Percentiles rank a stretch among this genome's conserved stretches.
phyloP scores from a whole-genome alignment of 2,113 vertebrate genomes.

The Paratilapia polleni region DNA sequence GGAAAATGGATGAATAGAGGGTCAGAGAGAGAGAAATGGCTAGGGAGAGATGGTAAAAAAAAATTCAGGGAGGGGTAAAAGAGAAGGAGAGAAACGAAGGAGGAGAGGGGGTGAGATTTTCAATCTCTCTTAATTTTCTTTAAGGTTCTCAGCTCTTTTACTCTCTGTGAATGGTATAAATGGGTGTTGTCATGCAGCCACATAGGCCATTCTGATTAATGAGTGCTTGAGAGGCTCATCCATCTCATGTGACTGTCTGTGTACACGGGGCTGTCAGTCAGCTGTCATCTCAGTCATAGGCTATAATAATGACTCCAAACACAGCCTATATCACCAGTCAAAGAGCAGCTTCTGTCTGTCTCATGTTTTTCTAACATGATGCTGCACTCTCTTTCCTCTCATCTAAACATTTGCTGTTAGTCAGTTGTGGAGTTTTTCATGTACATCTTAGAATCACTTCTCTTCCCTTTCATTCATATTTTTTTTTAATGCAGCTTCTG shows the following conservation, averaged over 20 bases:
- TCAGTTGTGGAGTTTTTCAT: background rate
- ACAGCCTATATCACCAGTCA: background rate
- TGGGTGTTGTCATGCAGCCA: conserved; percentile 7
- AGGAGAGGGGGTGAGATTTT: background rate
- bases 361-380: background rate
- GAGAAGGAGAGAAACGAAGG: background rate
- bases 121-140: conserved; percentile 23
- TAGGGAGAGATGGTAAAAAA: background rate
- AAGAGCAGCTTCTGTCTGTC: background rate
- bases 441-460: background rate
- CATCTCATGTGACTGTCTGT: conserved; percentile 13
- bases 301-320: conserved; percentile 25
- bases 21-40: background rate
- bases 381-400: background rate
- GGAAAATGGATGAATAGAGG: conserved; percentile 32
- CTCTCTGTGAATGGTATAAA: conserved; percentile 23
- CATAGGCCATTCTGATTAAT: conserved; percentile 43
- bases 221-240: conserved; percentile 50
- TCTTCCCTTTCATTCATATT: background rate
- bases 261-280: conserved; percentile 35
- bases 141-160: background rate
- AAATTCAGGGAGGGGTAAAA: background rate
- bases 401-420: background rate
- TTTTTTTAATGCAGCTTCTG: background rate
- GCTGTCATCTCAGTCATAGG: conserved; percentile 9